These are phyloP conservation scores for Cynocephalus volans DNA, from an alignment of 2,113 vertebrate genomes.

Conservation along the genomic window DNA sequence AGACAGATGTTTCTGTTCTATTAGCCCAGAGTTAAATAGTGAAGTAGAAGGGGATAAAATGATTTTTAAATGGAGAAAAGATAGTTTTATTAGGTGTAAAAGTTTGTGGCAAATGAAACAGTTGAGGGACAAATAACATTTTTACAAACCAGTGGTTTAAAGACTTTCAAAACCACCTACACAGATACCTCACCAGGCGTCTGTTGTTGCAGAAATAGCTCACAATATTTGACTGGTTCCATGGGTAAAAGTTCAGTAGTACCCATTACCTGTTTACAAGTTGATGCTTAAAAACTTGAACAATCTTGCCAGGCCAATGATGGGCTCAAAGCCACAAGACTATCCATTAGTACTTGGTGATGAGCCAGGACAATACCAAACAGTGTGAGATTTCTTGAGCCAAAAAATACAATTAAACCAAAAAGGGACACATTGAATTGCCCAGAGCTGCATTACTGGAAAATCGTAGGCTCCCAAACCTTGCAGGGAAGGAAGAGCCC, in stretches of 20 bases:
- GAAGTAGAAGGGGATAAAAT: constrained; percentile 33
- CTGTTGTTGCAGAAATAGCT: constrained; percentile 50
- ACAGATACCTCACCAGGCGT: not conserved
- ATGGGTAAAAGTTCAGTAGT: not conserved
- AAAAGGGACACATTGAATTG: not conserved
- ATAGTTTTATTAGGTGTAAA: constrained; percentile 2
- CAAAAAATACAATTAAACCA: constrained; percentile 64
- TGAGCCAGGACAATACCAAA: constrained; percentile 43
- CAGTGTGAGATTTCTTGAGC: constrained; percentile 31
- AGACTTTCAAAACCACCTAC: constrained; percentile 28
- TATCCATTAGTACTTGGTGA: constrained; percentile 64
- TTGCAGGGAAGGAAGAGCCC: not conserved
- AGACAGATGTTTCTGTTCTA: constrained; percentile 58
- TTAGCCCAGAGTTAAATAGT: constrained; percentile 43
- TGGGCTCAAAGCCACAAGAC: constrained; percentile 44
- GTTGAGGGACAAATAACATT: not conserved
- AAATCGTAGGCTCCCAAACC: not conserved
- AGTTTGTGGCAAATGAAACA: not conserved
- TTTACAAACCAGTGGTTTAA: constrained; percentile 67
- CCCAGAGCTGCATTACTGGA: constrained; percentile 20
- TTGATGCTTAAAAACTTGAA: not conserved
- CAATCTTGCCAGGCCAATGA: not conserved
- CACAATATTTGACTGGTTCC: not conserved
- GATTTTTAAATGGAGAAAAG: constrained; percentile 10
- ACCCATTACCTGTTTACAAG: not conserved